Evolutionary conservation across 2,113 vertebrate species (phyloP).

Genomic region (Etia nguti): DNA sequence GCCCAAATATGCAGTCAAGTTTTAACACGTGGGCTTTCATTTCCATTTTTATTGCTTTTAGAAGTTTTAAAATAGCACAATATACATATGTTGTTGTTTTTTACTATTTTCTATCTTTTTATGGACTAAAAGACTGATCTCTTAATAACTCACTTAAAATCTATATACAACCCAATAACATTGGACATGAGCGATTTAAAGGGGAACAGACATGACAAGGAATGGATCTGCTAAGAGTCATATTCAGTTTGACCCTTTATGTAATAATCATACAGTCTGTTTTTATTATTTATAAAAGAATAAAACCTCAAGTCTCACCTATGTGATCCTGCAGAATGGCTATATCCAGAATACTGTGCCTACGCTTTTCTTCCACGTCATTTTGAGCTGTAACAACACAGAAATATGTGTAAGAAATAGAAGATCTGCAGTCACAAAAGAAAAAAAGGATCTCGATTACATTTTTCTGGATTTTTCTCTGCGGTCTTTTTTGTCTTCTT

Average conservation of each 20-base stretch:
- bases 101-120: background rate
- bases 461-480: constrained; percentile 33
- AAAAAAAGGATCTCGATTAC: background rate
- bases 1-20: background rate
- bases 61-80: background rate
- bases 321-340: constrained; percentile 66
- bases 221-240: background rate
- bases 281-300: background rate
- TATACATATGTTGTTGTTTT: background rate
- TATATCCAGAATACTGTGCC: constrained; percentile 59
- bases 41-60: background rate
- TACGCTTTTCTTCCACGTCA: constrained; percentile 55
- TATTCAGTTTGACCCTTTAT: background rate
- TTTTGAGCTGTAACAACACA: constrained; percentile 39
- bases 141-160: background rate
- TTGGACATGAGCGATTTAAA: background rate
- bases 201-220: background rate
- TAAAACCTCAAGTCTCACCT: constrained; percentile 56
- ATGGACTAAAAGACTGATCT: background rate
- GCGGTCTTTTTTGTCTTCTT: constrained; percentile 50
- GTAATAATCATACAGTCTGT: background rate
- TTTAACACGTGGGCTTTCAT: background rate
- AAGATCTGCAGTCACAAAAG: background rate
- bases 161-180: background rate
- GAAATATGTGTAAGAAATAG: background rate